phyloP scores from a whole-genome alignment of 2,888 invertebrate genomes.

The Schrankia costaestrigalis region DNA sequence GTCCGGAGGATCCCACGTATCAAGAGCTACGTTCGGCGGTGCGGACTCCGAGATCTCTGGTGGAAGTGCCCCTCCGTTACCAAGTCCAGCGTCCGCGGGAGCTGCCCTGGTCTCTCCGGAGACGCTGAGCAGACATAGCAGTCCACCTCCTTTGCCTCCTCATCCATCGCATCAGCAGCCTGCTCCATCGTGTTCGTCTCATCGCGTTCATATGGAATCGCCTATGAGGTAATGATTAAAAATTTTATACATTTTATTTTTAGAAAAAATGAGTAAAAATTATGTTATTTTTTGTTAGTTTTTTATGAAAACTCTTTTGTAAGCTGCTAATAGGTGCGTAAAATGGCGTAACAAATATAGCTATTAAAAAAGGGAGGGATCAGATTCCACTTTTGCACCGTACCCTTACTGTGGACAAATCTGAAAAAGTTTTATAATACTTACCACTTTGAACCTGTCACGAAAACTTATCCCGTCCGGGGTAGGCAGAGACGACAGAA shows the following conservation, averaged over 20 bases:
- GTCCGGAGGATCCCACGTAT: conserved; percentile 81
- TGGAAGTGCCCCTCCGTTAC: conserved; percentile 82
- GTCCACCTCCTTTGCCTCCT: conserved; percentile 73
- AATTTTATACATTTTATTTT: too few relatives aligned
- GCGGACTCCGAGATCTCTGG: conserved; percentile 69
- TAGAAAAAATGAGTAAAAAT: background rate
- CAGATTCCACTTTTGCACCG: too few relatives aligned
- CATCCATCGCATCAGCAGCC: conserved; percentile 78
- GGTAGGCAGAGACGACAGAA: too few relatives aligned
- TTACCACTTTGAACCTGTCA: too few relatives aligned
- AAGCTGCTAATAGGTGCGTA: too few relatives aligned
- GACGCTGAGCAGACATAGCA: conserved; percentile 84
- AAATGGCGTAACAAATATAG: too few relatives aligned
- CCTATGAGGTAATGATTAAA: conserved; percentile 74
- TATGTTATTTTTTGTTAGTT: background rate
- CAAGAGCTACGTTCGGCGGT: conserved; percentile 75
- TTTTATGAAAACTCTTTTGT: too few relatives aligned
- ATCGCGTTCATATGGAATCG: conserved; percentile 79
- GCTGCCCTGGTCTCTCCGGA: conserved; percentile 89
- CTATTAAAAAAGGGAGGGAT: too few relatives aligned
- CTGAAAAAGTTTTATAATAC: too few relatives aligned
- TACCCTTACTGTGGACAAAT: too few relatives aligned
- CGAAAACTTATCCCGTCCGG: too few relatives aligned
- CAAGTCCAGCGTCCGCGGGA: conserved; percentile 87
- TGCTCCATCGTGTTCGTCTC: conserved; percentile 76